Evolutionary conservation across 2,113 vertebrate genomes (phyloP), one percentile per base, ranked within the genome.

Genomic region (Psittacara wagleri): DNA sequence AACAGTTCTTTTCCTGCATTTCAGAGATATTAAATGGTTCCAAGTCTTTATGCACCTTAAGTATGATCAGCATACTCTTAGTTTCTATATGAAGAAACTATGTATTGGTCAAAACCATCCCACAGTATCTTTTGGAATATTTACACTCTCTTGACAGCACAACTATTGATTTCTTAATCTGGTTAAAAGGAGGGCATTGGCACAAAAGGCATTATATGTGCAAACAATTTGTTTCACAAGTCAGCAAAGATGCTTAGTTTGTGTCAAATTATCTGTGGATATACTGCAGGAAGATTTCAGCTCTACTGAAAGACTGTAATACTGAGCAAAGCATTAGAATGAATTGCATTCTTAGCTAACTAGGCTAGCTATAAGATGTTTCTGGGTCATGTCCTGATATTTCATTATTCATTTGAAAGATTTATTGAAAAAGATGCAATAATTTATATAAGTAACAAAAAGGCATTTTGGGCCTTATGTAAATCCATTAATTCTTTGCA

Each of bases 111-210:
- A 84, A 77, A 95, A 95, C 85, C n/a, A 77, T 28, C 33, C 18
- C 62, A 55, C 9, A 13, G 39, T 59, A 14, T 51, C 67, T 88
- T 90, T 29, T 57, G 54, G 72, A 91, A 74, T 61, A 73, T 62
- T 92, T 72, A 48, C 35, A 52, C 37, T 63, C 35, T 52, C 77
- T 19, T 62, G 35, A 78, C 16, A 90, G 41, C 43, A 87, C 17
- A 87, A 62, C 43, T 89, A 49, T 44, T 61, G 74, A 94, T 91
- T 94, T 87, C 89, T 93, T 81, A 89, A 80, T 77, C 52, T 48
- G 41, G 79, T 76, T 95, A 94, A 96, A 86, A 92, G 89, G 52
- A 93, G 35, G 35, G 41, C 17, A 48, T 51, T 51, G 43, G 62
- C 25, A 68, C 77, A 93, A 83, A 95, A 88, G 48, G 84, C 79